Evolutionary conservation across 2,888 invertebrate species (phyloP).

Genomic region (Ectropis crepuscularia): DNA sequence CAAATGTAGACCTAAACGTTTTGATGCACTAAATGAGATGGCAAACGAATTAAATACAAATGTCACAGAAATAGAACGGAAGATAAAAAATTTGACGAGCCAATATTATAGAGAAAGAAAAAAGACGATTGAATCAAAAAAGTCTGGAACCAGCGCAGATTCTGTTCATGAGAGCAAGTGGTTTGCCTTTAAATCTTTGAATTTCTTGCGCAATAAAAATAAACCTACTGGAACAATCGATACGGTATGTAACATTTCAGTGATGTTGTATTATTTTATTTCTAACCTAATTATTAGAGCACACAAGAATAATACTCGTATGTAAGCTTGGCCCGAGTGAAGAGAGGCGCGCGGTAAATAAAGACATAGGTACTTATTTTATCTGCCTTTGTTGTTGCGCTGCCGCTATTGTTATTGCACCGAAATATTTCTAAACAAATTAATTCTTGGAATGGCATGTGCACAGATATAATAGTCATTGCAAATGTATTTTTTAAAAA

Average conservation of each 20-base stretch:
- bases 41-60: conserved; percentile 22
- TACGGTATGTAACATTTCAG: conserved; percentile 21
- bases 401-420: conserved; percentile 25
- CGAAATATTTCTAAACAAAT: conserved; percentile 28
- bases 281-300: conserved; percentile 20
- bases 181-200: conserved; percentile 23
- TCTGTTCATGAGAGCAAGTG: conserved; percentile 21
- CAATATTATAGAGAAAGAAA: conserved; percentile 26
- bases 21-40: conserved; percentile 26
- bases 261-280: conserved; percentile 23
- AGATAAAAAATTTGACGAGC: conserved; percentile 28
- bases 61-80: conserved; percentile 24
- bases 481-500: conserved; percentile 27
- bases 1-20: conserved; percentile 24
- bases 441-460: conserved; percentile 25
- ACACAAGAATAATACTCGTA: conserved; percentile 23
- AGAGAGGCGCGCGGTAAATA: conserved; percentile 27
- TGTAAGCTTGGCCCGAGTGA: conserved; percentile 23
- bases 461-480: conserved; percentile 28
- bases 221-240: conserved; percentile 13
- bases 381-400: conserved; percentile 25
- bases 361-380: conserved; percentile 25
- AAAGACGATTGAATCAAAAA: conserved; percentile 21
- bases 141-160: conserved; percentile 18
- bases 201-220: conserved; percentile 24